Conservation (phyloP, 2,888 invertebrate species). For the Iselma pallidipennis region DNA sequence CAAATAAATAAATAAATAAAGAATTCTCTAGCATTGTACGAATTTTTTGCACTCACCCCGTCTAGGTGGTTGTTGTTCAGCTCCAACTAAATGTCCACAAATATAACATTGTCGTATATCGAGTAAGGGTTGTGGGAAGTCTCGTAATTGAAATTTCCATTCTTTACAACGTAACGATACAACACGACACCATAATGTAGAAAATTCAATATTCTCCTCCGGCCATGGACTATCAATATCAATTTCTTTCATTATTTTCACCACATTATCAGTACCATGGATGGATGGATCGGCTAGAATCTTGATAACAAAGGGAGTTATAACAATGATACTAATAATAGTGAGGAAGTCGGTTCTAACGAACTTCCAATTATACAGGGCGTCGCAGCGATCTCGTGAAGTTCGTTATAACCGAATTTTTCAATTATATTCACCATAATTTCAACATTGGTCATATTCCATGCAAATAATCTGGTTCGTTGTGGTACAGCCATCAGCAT, state of each 20-base stretch:
- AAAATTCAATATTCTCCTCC: constrained; percentile 85
- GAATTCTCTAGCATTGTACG: too few species aligned
- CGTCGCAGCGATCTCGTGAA: too few species aligned
- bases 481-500: constrained; percentile 63
- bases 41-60: constrained; percentile 53
- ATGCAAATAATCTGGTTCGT: constrained; percentile 81
- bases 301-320: constrained; percentile 34
- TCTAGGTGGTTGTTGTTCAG: constrained; percentile 78
- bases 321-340: neutral
- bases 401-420: too few species aligned
- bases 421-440: constrained; percentile 54
- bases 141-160: constrained; percentile 88
- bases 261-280: constrained; percentile 79
- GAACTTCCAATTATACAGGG: too few species aligned
- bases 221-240: constrained; percentile 93
- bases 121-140: constrained; percentile 94
- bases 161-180: constrained; percentile 80
- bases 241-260: constrained; percentile 74
- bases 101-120: constrained; percentile 81
- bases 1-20: constrained; percentile 9
- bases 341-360: too few species aligned
- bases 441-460: constrained; percentile 77
- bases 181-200: constrained; percentile 90
- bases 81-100: constrained; percentile 89
- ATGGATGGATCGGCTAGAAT: constrained; percentile 82